Evolutionary conservation across 2,113 vertebrate species (phyloP), one percentile per base, ranked within the genome.

Genomic region (Sceloporus tristichus): DNA sequence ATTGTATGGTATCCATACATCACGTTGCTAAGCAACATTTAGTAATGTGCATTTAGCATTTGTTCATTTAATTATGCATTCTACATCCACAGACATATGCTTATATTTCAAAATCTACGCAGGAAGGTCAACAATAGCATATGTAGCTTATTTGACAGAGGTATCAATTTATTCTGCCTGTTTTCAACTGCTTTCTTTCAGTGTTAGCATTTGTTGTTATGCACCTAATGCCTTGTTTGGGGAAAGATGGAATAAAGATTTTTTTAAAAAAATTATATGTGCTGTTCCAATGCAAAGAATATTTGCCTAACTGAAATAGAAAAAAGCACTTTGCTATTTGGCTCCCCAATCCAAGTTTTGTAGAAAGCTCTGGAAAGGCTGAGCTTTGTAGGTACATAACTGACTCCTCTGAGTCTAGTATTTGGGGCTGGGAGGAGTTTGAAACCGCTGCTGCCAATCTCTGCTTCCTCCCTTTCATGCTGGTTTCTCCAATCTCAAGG

Each of bases 61-160:
- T 25, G 81, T 34, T 56, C 62, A 76, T 84, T 66, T n/a, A 25
- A 1, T 76, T 21, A 11, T 0, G 16, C 3, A 18, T 75, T 81
- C 84, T 0, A 0, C 16, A 73, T 77, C 87, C 9, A 8, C n/a
- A 84, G 59, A 56, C 87, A 34, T 1, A 2, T 0, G 0, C 9
- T 34, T 0, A 0, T 7, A 13, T 5, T 29, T 27, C 10, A 13
- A 11, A 87, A 21, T 21, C 54, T 25, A 75, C 74, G 27, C 56
- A 10, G 0, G 0, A 18, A 71, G 75, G 3, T 68, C 16, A n/a
- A 75, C 0, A 0, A 0, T 56, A 54, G 2, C 2, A 9, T 0
- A 0, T 27, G 1, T 34, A 91, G 38, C 75, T 89, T 84, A 25
- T 42, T 5, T 6, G 78, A 80, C 74, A 48, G 83, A 68, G 2